phyloP scores from a whole-genome alignment of 2,888 invertebrate species.

The Scelioninae gen. 2 region DNA sequence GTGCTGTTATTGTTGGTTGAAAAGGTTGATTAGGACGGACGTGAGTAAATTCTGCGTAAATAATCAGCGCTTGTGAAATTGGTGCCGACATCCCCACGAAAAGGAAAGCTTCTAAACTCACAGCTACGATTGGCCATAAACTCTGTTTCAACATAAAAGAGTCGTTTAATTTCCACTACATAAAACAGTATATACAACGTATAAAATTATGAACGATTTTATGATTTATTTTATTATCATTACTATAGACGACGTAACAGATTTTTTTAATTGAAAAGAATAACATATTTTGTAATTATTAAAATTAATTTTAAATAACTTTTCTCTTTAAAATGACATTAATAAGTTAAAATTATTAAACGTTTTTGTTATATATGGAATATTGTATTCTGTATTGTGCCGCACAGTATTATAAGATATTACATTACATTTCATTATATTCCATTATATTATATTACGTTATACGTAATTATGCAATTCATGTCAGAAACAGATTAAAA shows the following conservation, averaged over 20 bases:
- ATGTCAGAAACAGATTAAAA: background rate
- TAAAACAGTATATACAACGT: constrained; percentile 1
- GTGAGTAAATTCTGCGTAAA: constrained; percentile 83
- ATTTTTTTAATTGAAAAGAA: too few relatives aligned
- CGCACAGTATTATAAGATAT: too few relatives aligned
- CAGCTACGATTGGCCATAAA: constrained; percentile 79
- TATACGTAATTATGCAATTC: background rate
- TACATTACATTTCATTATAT: too few relatives aligned
- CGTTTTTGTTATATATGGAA: too few relatives aligned
- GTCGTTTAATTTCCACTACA: constrained; percentile 8
- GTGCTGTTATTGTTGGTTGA: constrained; percentile 81
- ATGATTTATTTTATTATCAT: background rate
- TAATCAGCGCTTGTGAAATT: constrained; percentile 82
- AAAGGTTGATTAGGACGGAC: constrained; percentile 77
- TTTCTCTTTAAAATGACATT: too few relatives aligned
- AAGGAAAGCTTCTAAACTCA: constrained; percentile 80
- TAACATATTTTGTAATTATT: too few relatives aligned
- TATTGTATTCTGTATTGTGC: too few relatives aligned
- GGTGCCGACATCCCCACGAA: constrained; percentile 83
- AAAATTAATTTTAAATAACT: too few relatives aligned
- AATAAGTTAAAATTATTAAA: too few relatives aligned
- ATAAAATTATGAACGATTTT: constrained; percentile 20
- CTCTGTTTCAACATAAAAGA: constrained; percentile 75
- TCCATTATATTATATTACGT: too few relatives aligned
- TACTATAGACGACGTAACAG: too few relatives aligned